Base-by-base conservation (phyloP, 2,113 vertebrate species). In the Planiliza haematocheilus region DNA sequence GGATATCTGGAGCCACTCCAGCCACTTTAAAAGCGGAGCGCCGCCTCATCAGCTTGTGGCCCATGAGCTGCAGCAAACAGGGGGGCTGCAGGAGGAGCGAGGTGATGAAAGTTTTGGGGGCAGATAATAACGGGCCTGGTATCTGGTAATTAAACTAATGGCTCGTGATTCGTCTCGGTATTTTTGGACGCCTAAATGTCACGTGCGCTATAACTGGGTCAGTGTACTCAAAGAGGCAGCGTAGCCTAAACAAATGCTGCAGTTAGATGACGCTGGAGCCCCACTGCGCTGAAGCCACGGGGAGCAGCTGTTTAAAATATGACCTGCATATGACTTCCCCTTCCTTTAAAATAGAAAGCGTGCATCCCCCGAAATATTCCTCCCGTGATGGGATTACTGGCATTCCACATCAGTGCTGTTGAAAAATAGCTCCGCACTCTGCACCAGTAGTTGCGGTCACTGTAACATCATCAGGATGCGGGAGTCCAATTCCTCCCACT, bases 171-270 rank as follows among this genome's bases (percentile, higher is more conserved):
- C 21, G 81, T 84, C 83, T 84, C 77, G 61, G 78, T 88, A 84
- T 88, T 92, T 75, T 62, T 80, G 77, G 74, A 79, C 59, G 51
- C 64, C 70, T 65, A 2, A 59, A 79, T 78, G 86, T 89, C 91
- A 87, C 51, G 63, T 75, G 86, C 14, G 39, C 55, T 55, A 69
- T 50, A 91, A 91, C 12, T 91, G 79, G 86, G 89, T 89, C 87
- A 86, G 71, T 21, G 17, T 92, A 90, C 92, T 92, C 86, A 90
- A 86, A 87, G 90, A 84, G 38, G 43, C 36, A 39, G 79, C 61
- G 77, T 79, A 82, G 88, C 75, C 85, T 88, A 91, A 90, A 93
- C 85, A 88, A 81, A 79, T 52, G 59, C 64, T 43, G 13, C 42
- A 58, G 51, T 62, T 73, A 45, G 78, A 85, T 69, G 79, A 88